Evolutionary conservation across 2,113 vertebrate species (phyloP).

Genomic region (Gymnobelideus leadbeateri): DNA sequence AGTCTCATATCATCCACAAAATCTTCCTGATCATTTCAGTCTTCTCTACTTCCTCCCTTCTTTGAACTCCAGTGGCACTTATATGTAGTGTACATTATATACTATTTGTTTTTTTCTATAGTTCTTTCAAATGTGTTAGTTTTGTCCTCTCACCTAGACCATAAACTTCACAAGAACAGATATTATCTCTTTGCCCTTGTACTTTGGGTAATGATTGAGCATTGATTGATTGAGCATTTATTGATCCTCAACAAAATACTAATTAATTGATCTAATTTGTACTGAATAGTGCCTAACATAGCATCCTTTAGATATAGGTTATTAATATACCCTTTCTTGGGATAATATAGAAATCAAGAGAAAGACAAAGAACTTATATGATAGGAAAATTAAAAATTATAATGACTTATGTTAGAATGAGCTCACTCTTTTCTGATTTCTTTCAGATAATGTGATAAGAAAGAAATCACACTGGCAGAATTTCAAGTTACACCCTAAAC

Average conservation of each 20-base stretch:
- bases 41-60: neutral
- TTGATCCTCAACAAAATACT: neutral
- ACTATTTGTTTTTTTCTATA: neutral
- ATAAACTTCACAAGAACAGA: neutral
- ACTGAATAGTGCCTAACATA: neutral
- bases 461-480: constrained; percentile 56
- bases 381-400: constrained; percentile 49
- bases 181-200: no score
- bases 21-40: neutral
- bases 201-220: neutral
- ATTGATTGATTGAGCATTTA: neutral
- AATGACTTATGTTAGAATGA: constrained; percentile 51
- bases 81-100: neutral
- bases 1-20: neutral
- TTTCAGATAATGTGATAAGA: constrained; percentile 70
- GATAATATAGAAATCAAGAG: constrained; percentile 30
- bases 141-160: neutral
- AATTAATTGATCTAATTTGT: neutral
- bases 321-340: constrained; percentile 11
- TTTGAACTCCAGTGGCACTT: neutral
- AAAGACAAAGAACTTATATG: constrained; percentile 53
- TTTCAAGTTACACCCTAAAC: constrained; percentile 74
- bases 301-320: neutral
- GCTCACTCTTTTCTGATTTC: constrained; percentile 68
- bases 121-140: neutral